Evolutionary conservation across 1,140 invertebrate species (phyloP).

Genomic region (Pogonognathellus flavescens): DNA sequence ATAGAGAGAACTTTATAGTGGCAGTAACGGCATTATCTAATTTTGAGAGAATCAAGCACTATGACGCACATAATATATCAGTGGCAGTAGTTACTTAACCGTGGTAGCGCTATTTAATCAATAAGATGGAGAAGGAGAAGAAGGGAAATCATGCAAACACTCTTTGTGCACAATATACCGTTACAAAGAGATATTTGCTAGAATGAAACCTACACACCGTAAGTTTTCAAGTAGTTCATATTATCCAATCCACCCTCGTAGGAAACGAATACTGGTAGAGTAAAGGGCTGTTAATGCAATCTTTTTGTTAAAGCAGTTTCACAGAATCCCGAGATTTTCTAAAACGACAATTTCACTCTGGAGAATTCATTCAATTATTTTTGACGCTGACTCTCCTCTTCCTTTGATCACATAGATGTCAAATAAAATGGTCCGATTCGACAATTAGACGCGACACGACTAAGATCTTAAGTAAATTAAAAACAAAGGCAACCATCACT

Average conservation of each 20-base stretch:
- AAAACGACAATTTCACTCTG: slow-evolving; percentile 19
- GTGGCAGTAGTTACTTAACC: neutral
- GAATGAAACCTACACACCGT: too few relatives aligned
- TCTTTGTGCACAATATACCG: too few relatives aligned
- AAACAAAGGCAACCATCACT: neutral
- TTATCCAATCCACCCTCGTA: neutral
- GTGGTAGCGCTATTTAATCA: neutral
- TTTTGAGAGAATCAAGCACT: too few relatives aligned
- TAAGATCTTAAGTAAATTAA: slow-evolving; percentile 39
- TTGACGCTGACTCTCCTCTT: slow-evolving; percentile 10
- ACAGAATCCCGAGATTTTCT: neutral
- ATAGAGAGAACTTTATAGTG: too few relatives aligned
- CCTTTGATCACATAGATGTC: slow-evolving; percentile 5
- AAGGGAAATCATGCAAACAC: too few relatives aligned
- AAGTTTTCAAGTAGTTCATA: too few relatives aligned
- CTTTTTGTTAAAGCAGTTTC: slow-evolving; percentile 12
- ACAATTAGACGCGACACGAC: neutral
- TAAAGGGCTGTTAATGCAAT: slow-evolving; percentile 14
- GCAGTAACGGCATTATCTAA: too few relatives aligned
- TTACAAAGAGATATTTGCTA: too few relatives aligned
- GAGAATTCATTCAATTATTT: slow-evolving; percentile 32
- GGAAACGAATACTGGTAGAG: slow-evolving; percentile 4
- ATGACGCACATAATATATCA: neutral
- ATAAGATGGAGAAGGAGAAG: neutral
- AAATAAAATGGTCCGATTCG: slow-evolving; percentile 8